These are phyloP conservation scores for Felis chaus DNA, from an alignment of 2,113 vertebrate genomes.

Conservation along the genomic window DNA sequence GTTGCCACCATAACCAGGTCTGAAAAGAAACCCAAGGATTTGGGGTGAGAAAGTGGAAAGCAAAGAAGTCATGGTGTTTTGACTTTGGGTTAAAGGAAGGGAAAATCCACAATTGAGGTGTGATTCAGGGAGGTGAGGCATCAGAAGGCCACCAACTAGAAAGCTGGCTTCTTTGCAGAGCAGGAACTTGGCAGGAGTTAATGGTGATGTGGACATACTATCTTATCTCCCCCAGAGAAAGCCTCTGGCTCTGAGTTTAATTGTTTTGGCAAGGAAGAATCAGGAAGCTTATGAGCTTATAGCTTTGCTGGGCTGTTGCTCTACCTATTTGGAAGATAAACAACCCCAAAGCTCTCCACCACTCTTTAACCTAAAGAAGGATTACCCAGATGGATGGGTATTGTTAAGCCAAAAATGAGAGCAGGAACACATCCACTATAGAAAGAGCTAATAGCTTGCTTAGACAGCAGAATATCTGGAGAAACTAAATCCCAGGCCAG, in stretches of 20 bases:
- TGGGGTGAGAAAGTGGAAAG: neutral
- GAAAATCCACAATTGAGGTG: neutral
- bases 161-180: neutral
- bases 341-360: neutral
- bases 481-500: neutral
- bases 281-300: neutral
- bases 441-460: neutral
- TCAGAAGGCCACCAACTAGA: neutral
- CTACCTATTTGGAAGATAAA: conserved; percentile 32
- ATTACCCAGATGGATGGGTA: neutral
- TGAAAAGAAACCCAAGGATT: neutral
- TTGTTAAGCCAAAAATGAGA: conserved; percentile 40
- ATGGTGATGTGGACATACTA: neutral
- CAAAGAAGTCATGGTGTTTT: neutral
- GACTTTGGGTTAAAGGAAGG: neutral
- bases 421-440: neutral
- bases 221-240: conserved; percentile 31
- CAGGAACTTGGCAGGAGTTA: conserved; percentile 2
- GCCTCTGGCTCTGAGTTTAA: conserved; percentile 23
- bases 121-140: neutral
- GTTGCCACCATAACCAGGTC: neutral
- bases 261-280: neutral
- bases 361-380: conserved; percentile 15
- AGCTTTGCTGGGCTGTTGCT: neutral
- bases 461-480: neutral